Evolutionary conservation across 1,140 invertebrate species (phyloP).

Genomic region (Episyrphus balteatus): DNA sequence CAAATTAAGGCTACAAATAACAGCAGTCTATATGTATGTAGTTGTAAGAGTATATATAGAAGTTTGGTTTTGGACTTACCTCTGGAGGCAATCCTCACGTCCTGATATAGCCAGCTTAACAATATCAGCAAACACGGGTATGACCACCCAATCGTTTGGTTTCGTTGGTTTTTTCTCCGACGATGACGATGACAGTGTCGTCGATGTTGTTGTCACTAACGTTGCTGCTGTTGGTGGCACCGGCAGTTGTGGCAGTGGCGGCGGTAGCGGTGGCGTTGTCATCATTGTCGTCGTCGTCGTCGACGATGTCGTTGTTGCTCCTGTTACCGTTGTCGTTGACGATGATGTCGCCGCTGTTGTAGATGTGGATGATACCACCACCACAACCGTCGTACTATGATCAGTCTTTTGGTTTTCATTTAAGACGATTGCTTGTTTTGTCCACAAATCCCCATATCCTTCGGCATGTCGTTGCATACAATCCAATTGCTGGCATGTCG

Average conservation of each 20-base stretch:
- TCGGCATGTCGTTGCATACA: conserved; percentile 35
- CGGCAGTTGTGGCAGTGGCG: conserved; percentile 4
- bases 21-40: too few relatives aligned
- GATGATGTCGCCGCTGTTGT: background rate
- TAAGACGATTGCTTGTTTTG: conserved; percentile 30
- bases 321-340: conserved; percentile 7
- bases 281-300: conserved; percentile 11
- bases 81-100: conserved; percentile 31
- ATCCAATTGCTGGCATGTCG: conserved; percentile 36
- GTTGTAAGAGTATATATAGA: too few relatives aligned
- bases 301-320: conserved; percentile 2
- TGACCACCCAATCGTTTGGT: conserved; percentile 36
- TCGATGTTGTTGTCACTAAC: conserved; percentile 6
- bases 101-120: conserved; percentile 33
- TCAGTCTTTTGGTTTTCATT: conserved; percentile 22
- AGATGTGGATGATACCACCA: background rate
- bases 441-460: conserved; percentile 34
- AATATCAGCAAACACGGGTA: conserved; percentile 37
- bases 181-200: conserved; percentile 4
- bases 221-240: conserved; percentile 7
- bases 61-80: conserved; percentile 16
- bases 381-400: background rate
- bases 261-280: conserved; percentile 6
- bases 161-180: conserved; percentile 8
- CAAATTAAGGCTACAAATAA: too few relatives aligned